phyloP scores from a whole-genome alignment of 2,113 vertebrate genomes.

The Oreochromis tanganicae region DNA sequence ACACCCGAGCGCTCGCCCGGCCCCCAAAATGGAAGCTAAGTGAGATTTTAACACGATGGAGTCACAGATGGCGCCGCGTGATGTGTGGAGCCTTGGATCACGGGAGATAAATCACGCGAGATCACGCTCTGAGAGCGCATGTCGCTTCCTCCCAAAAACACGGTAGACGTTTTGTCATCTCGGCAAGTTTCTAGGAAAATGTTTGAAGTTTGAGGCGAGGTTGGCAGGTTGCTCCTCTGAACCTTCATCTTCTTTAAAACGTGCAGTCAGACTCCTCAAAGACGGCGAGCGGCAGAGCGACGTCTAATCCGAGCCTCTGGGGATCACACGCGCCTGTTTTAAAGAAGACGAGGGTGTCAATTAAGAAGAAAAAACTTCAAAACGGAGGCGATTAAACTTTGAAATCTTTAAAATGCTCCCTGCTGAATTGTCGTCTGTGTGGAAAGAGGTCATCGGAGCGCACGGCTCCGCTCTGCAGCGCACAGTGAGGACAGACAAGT shows the following conservation, averaged over 20 bases:
- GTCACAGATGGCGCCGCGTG: background rate
- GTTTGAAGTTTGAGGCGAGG: constrained; percentile 23
- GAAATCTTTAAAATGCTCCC: constrained; percentile 62
- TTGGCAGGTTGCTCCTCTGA: constrained; percentile 18
- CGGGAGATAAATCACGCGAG: background rate
- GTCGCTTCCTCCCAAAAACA: background rate
- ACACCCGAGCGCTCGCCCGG: background rate
- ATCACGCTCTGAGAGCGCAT: background rate
- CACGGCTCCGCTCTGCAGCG: background rate
- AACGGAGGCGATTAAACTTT: constrained; percentile 60
- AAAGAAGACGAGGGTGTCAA: constrained; percentile 37
- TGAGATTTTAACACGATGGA: background rate
- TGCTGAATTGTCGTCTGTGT: constrained; percentile 37
- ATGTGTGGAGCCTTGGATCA: constrained; percentile 1
- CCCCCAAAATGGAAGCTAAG: background rate
- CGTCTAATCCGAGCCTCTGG: constrained; percentile 16
- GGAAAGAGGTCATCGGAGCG: background rate
- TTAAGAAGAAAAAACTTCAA: constrained; percentile 42
- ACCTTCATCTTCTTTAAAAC: constrained; percentile 15
- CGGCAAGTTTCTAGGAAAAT: background rate
- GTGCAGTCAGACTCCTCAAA: constrained; percentile 17
- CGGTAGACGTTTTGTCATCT: constrained; percentile 4
- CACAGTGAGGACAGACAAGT: background rate
- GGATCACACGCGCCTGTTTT: constrained; percentile 15
- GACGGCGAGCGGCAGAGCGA: background rate